A percentile compares a stretch with the other conserved stretches of the same genome.
These are phyloP conservation scores for Murina feae DNA, from an alignment of 2,113 vertebrate species.

Conservation along the genomic window DNA sequence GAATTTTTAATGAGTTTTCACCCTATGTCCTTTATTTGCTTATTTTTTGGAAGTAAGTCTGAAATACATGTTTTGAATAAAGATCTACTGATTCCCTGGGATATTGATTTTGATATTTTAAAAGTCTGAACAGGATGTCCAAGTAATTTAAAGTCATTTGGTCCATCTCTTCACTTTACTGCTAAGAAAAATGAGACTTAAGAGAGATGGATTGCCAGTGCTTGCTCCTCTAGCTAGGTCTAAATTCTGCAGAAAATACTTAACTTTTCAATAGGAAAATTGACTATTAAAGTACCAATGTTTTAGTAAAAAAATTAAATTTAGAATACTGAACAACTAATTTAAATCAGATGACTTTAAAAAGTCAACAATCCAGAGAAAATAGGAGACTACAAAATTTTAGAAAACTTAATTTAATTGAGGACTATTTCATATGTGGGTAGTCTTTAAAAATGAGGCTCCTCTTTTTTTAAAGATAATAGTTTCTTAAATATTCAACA, in stretches of 20 bases:
- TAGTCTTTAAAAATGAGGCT: background rate
- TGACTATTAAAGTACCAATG: background rate
- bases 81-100: background rate
- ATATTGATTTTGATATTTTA: background rate
- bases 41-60: background rate
- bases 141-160: background rate
- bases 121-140: background rate
- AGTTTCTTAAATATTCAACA: background rate
- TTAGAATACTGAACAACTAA: background rate
- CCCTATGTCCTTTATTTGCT: background rate
- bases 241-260: background rate
- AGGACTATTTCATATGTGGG: background rate
- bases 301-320: background rate
- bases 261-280: slow-evolving; percentile 2
- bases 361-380: background rate
- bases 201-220: background rate
- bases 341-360: background rate
- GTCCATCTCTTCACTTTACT: background rate
- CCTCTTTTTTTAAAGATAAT: background rate
- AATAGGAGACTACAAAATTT: background rate
- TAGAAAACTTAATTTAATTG: background rate
- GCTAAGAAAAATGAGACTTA: background rate
- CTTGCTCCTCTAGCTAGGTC: background rate
- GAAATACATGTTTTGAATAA: background rate
- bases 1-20: background rate